Base-by-base conservation (phyloP, 2,888 invertebrate genomes). In the Cheilosia vulpina region DNA sequence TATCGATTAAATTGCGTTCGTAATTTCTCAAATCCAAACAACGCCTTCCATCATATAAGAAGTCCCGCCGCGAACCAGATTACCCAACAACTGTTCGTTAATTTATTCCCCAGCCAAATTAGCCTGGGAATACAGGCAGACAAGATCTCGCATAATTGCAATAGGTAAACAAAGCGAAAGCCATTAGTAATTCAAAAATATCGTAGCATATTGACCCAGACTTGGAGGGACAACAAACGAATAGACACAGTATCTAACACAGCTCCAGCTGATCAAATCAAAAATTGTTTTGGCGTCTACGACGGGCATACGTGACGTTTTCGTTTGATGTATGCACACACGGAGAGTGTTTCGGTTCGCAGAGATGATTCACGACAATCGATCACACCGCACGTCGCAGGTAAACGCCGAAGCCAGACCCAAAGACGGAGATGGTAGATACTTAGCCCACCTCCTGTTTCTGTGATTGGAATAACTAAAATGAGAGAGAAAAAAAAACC, bases 391-490 rank as follows among this genome's bases (percentile, higher is more conserved):
- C 38, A 41, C 45, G 41, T 69, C 58, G 58, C 45, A 58, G 19
- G 17, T 11, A 63, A 52, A 27, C 9, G 27, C 24, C 27, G 19
- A 65, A 65, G 15, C 52, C 13, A 57, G 11, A 4, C 63, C 41
- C 13, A 71, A 43, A 43, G 19, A 13, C 27, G 11, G 15, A 34
- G 5, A 62, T 27, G 34, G 62, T 24, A 15, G 24, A 47, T 71
- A 62, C 73, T 73, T 66, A 68, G 60, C 68, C 66, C 52, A 65
- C 69, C 79, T 75, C 58, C 55, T 50, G 68, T 57, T 52, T 50
- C 57, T 63, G 78, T 83, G 83, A 72, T 84, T 69, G 79, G 83
- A 84, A 79, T 84, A 63, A 69, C 79, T 65, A 69, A 78, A 77
- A n/a, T n/a, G n/a, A n/a, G 9, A 7, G 27, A 27, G 27, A 7